Conservation (phyloP, 2,797 vertebrate species). For the Balearica regulorum region DNA sequence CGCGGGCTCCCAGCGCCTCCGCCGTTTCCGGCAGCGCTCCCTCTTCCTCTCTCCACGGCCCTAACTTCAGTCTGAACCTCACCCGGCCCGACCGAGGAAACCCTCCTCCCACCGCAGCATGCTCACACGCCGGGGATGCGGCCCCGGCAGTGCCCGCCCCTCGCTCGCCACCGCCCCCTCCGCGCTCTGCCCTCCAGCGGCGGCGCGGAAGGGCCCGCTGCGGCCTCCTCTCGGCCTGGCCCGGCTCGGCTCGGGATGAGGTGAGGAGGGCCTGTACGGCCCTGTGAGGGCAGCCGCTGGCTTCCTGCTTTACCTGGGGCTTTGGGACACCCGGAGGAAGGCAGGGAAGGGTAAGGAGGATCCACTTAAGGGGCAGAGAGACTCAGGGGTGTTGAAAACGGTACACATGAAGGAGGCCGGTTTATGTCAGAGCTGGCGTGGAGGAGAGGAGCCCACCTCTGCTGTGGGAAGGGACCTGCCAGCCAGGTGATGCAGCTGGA, state of each 20-base stretch:
- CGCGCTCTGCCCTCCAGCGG: constrained; percentile 20
- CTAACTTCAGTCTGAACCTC: constrained; percentile 7
- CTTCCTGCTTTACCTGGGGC: too few species aligned
- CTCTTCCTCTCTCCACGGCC: background rate
- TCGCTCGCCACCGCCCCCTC: background rate
- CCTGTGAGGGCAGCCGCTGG: accelerated
- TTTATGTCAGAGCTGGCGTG: background rate
- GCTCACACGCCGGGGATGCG: background rate
- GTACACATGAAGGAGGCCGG: background rate
- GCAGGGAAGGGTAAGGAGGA: background rate
- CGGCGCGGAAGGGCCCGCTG: accelerated
- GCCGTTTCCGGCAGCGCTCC: constrained; percentile 43
- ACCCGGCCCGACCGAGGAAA: background rate
- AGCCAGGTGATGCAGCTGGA: background rate
- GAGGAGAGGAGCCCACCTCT: background rate
- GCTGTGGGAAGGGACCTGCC: background rate
- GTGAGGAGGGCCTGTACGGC: accelerated
- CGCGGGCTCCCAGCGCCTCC: background rate
- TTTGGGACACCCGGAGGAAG: background rate
- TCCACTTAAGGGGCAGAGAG: accelerated
- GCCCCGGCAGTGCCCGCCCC: background rate
- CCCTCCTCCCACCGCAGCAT: constrained; percentile 30
- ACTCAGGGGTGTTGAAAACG: too few species aligned
- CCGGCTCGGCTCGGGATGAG: accelerated
- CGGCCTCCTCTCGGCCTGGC: background rate